Conservation (phyloP, 2,888 invertebrate species). For the Parnassius glacialis region DNA sequence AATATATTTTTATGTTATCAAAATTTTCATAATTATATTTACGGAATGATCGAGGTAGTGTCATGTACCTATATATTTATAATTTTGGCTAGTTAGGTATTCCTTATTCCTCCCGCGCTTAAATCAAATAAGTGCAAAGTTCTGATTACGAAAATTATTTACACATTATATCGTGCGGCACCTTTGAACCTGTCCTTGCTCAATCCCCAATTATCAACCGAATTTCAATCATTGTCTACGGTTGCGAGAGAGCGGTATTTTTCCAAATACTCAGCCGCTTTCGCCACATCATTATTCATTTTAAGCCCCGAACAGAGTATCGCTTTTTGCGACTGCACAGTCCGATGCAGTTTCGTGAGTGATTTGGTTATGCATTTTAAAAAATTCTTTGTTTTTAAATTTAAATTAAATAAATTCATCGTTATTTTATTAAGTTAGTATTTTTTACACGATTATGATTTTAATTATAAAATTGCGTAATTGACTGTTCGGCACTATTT, state of each 20-base stretch:
- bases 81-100: too few relatives aligned
- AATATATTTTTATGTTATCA: too few relatives aligned
- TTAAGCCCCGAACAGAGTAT: constrained; percentile 49
- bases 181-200: constrained; percentile 40
- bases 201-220: constrained; percentile 55
- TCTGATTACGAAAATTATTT: constrained; percentile 7
- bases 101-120: too few relatives aligned
- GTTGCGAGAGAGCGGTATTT: constrained; percentile 55
- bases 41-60: too few relatives aligned
- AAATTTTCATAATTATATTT: too few relatives aligned
- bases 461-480: too few relatives aligned
- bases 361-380: constrained; percentile 42
- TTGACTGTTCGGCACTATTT: too few relatives aligned
- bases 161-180: constrained; percentile 31
- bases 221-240: constrained; percentile 64
- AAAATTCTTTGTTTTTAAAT: constrained; percentile 30
- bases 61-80: too few relatives aligned
- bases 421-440: too few relatives aligned
- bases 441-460: too few relatives aligned
- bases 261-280: constrained; percentile 54
- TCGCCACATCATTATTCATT: constrained; percentile 68
- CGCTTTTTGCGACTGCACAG: constrained; percentile 57
- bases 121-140: background rate
- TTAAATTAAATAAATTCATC: background rate
- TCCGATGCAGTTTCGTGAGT: constrained; percentile 50